A percentile compares a stretch with the other conserved stretches of the same genome.
Evolutionary conservation across 2,797 vertebrate species (phyloP).

Genomic region (Tangara arthus): DNA sequence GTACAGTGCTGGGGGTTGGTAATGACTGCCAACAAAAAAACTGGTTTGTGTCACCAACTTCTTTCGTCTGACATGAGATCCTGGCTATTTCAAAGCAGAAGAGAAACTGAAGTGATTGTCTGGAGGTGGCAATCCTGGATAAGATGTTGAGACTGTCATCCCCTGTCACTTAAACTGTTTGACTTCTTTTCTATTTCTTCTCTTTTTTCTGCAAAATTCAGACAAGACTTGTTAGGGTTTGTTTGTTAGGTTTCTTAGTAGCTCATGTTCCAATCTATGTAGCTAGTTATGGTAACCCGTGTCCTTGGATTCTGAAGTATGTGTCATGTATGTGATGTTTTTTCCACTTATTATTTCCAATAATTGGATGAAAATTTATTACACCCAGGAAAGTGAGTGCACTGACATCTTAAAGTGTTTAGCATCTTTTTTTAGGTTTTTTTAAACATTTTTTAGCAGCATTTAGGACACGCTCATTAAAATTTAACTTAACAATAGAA

Average conservation of each 20-base stretch:
- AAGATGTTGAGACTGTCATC: background rate
- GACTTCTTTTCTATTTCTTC: background rate
- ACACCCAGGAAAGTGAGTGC: background rate
- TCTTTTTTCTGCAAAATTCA: background rate
- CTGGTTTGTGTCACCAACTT: background rate
- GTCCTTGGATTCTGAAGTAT: background rate
- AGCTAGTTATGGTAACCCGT: background rate
- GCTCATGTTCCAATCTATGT: background rate
- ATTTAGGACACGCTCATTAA: background rate
- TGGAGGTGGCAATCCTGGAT: background rate
- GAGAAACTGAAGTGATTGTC: background rate
- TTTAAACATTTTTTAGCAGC: background rate
- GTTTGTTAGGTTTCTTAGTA: background rate
- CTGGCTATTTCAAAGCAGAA: background rate
- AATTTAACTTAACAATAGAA: background rate
- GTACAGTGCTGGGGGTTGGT: background rate
- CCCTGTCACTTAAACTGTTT: background rate
- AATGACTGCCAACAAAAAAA: background rate
- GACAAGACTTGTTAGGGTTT: background rate
- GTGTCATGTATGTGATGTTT: background rate
- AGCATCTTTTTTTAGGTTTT: background rate
- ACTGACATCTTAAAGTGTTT: background rate
- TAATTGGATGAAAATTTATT: slow-evolving; percentile 26
- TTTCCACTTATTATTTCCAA: background rate
- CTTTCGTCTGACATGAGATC: background rate